Percentiles rank a stretch among this genome's conserved stretches.
Conservation (phyloP, 2,797 vertebrate genomes). For the Manis javanica region DNA sequence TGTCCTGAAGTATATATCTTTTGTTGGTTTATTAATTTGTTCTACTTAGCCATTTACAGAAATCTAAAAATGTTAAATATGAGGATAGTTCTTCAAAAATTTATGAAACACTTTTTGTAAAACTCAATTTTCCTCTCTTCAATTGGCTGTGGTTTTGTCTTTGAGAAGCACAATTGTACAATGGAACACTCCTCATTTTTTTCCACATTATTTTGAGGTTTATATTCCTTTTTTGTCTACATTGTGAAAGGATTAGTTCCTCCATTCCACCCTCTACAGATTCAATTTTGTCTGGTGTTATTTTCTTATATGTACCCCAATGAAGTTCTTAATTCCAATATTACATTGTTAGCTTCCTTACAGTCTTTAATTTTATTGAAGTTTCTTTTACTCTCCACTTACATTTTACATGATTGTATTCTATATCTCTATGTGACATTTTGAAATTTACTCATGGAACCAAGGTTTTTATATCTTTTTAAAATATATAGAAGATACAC, state of each 20-base stretch:
- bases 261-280: not conserved
- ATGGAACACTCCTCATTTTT: not conserved
- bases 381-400: not conserved
- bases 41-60: not conserved
- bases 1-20: not conserved
- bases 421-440: slow-evolving; percentile 10
- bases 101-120: not conserved
- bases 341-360: not conserved
- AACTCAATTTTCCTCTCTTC: not conserved
- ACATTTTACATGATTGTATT: not conserved
- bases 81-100: not conserved
- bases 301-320: not conserved
- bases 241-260: not conserved
- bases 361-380: not conserved
- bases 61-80: not conserved
- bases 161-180: not conserved
- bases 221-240: not conserved
- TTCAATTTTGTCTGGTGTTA: not conserved
- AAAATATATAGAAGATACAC: not conserved
- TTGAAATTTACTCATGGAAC: not conserved
- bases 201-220: not conserved
- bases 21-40: not conserved
- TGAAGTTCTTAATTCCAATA: not conserved
- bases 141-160: not conserved
- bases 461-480: not conserved